A percentile compares a stretch with the other conserved stretches of the same genome.
Evolutionary conservation across 2,113 vertebrate species (phyloP).

Genomic region (Syngnathoides biaculeatus): DNA sequence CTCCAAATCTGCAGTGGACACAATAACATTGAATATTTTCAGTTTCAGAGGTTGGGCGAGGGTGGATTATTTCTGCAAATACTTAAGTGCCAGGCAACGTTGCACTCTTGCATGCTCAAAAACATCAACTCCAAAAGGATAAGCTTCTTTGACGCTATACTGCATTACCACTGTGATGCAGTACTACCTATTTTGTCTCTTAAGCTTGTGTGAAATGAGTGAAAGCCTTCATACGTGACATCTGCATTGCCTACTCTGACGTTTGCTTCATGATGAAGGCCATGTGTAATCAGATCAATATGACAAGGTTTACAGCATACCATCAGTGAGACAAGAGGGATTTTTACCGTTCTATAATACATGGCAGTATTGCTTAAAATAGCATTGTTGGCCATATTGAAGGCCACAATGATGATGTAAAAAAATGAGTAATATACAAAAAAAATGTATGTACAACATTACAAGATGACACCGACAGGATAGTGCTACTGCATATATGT

Average conservation of each 20-base stretch:
- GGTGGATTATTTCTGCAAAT: slow-evolving; percentile 53
- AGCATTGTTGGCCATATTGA: no score
- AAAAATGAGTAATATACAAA: no score
- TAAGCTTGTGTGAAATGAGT: slow-evolving; percentile 61
- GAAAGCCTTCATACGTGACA: slow-evolving; percentile 57
- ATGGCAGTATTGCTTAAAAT: no score
- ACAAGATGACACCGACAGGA: no score
- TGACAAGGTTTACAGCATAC: slow-evolving; percentile 19
- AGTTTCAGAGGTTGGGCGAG: slow-evolving; percentile 19
- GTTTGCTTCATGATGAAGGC: slow-evolving; percentile 27
- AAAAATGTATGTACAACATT: no score
- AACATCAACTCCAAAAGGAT: slow-evolving; percentile 64
- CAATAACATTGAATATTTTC: slow-evolving; percentile 36
- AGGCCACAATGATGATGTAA: no score
- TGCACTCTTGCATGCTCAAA: slow-evolving; percentile 47
- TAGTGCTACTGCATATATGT: no score
- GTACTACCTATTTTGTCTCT: slow-evolving; percentile 54
- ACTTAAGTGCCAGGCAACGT: slow-evolving; percentile 41
- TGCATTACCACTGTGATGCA: slow-evolving; percentile 36
- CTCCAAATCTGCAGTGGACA: slow-evolving; percentile 18
- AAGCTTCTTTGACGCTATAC: slow-evolving; percentile 57
- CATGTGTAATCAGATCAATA: slow-evolving; percentile 51
- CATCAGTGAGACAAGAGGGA: neutral
- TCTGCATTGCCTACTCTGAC: slow-evolving; percentile 35
- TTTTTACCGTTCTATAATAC: neutral